A percentile compares a stretch with the other conserved stretches of the same genome.
These are phyloP conservation scores for Coendou prehensilis DNA, from an alignment of 2,797 vertebrate genomes.

Conservation along the genomic window DNA sequence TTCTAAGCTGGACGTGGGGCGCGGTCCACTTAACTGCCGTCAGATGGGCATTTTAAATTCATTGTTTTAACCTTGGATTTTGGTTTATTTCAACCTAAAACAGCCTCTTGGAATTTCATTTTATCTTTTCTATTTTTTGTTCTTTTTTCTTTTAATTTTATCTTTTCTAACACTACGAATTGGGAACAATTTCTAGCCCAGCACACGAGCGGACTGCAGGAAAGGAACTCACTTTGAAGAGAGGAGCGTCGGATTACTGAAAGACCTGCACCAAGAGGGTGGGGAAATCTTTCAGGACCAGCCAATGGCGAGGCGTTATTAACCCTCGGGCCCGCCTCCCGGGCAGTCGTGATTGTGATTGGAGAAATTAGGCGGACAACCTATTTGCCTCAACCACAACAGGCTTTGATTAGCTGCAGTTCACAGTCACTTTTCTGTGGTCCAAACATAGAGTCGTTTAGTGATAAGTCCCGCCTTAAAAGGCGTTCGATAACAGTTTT, in stretches of 20 bases:
- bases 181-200: fast-evolving
- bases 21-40: background rate
- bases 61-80: background rate
- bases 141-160: background rate
- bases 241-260: fast-evolving
- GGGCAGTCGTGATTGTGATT: background rate
- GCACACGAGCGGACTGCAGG: fast-evolving
- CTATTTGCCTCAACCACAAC: background rate
- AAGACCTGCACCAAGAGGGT: fast-evolving
- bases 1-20: too few species aligned
- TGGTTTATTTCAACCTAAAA: background rate
- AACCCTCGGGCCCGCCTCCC: background rate
- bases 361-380: slow-evolving; percentile 47
- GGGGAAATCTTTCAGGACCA: background rate
- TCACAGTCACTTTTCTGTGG: background rate
- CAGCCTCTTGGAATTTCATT: background rate
- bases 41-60: background rate
- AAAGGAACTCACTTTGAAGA: fast-evolving
- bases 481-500: slow-evolving; percentile 42
- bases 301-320: background rate
- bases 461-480: slow-evolving; percentile 45
- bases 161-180: background rate
- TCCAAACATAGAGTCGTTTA: slow-evolving; percentile 12
- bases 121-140: background rate
- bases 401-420: slow-evolving; percentile 20